Conservation (phyloP, 2,797 vertebrate species). For the Lutjanus argentimaculatus region DNA sequence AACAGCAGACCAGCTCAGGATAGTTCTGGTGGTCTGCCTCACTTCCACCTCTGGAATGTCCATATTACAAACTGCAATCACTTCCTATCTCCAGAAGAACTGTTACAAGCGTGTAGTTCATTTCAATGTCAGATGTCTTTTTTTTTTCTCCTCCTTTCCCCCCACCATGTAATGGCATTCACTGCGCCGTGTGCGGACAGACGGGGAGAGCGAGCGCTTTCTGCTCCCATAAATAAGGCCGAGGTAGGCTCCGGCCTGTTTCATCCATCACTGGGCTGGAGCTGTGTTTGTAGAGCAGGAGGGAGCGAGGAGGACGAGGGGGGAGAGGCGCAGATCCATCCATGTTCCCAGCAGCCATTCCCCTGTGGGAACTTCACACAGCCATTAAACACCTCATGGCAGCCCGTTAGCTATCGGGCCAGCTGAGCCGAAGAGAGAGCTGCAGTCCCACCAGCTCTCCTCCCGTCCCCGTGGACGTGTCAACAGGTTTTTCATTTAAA, state of each 20-base stretch:
- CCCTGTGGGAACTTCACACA: slow-evolving; percentile 76
- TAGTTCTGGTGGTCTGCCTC: slow-evolving; percentile 72
- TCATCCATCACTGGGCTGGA: slow-evolving; percentile 81
- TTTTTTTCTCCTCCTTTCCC: background rate
- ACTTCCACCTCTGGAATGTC: slow-evolving; percentile 80
- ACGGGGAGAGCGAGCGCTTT: slow-evolving; percentile 69
- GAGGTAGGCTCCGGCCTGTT: slow-evolving; percentile 78
- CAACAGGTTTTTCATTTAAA: slow-evolving; percentile 83
- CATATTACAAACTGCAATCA: slow-evolving; percentile 73
- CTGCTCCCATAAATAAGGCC: slow-evolving; percentile 81
- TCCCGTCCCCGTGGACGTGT: slow-evolving; percentile 63
- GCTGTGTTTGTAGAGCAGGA: slow-evolving; percentile 76
- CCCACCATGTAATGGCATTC: slow-evolving; percentile 70
- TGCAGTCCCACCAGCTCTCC: slow-evolving; percentile 55
- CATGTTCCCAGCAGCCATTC: slow-evolving; percentile 78
- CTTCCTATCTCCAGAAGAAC: slow-evolving; percentile 72
- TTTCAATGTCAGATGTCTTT: slow-evolving; percentile 77
- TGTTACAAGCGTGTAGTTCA: slow-evolving; percentile 74
- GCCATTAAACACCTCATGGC: slow-evolving; percentile 85
- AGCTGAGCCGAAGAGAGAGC: slow-evolving; percentile 67
- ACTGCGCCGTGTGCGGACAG: slow-evolving; percentile 62
- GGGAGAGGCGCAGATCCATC: slow-evolving; percentile 67
- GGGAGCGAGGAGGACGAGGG: slow-evolving; percentile 37
- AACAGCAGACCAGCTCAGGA: slow-evolving; percentile 70
- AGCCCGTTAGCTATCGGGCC: slow-evolving; percentile 72